phyloP scores from a whole-genome alignment of 2,113 vertebrate species.

The Romanogobio albipinnatus region DNA sequence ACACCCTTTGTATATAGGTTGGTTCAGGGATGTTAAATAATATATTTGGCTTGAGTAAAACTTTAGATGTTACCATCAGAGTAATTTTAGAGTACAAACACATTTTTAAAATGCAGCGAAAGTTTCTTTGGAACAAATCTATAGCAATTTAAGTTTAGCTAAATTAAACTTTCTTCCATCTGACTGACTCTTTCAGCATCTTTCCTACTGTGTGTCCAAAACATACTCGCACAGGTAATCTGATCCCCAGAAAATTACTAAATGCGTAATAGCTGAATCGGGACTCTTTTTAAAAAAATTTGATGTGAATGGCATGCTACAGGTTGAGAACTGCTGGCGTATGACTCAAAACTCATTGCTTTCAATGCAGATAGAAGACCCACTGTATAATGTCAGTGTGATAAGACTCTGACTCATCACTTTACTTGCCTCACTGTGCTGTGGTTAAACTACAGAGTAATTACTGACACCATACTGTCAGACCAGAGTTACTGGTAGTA shows the following conservation, averaged over 20 bases:
- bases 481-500: neutral
- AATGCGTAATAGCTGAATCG: neutral
- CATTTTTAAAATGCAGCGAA: neutral
- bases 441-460: slow-evolving; percentile 29
- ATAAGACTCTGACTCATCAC: slow-evolving; percentile 33
- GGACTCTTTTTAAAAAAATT: neutral
- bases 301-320: neutral
- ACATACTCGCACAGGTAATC: neutral
- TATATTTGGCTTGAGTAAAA: too few relatives aligned
- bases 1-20: too few relatives aligned
- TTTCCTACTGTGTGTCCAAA: neutral
- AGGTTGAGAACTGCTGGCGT: neutral
- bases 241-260: neutral
- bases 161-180: neutral
- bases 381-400: slow-evolving; percentile 8
- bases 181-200: neutral
- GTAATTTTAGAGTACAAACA: neutral
- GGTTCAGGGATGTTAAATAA: too few relatives aligned
- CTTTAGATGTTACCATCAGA: too few relatives aligned
- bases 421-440: slow-evolving; percentile 7
- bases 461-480: slow-evolving; percentile 15
- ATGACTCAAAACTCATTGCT: neutral
- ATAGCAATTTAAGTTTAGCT: neutral
- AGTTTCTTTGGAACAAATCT: neutral
- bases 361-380: slow-evolving; percentile 7